Conservation (phyloP, 30 jellyfish, hydroid and myxozoan species). For the Mastigias papua region DNA sequence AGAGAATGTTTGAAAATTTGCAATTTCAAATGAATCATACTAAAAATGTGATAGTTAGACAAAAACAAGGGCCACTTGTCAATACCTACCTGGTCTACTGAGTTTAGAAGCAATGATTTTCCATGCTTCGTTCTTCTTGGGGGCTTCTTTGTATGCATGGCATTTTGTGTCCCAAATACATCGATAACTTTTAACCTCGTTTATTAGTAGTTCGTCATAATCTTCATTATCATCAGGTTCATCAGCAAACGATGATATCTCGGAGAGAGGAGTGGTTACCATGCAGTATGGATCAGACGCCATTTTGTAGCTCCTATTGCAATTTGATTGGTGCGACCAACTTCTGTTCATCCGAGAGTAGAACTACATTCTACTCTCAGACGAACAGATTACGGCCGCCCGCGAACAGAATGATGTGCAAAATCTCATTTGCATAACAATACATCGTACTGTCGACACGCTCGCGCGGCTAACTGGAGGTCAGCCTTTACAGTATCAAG, state of each 20-base stretch:
- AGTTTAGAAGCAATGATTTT: conserved; percentile 2
- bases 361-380: conserved; percentile 3
- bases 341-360: background rate
- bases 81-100: conserved; percentile 1
- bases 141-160: background rate
- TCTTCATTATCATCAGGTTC: background rate
- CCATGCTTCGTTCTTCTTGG: conserved; percentile 14
- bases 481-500: background rate
- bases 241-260: background rate
- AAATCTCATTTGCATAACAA: background rate
- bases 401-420: background rate
- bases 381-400: background rate
- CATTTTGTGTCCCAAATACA: background rate
- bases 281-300: background rate
- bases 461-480: conserved; percentile 3
- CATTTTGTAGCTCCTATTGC: background rate
- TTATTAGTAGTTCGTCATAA: background rate
- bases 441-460: background rate
- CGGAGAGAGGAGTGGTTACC: background rate
- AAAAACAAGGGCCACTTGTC: background rate
- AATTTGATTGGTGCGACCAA: background rate
- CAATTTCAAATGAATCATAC: background rate
- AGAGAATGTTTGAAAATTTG: background rate
- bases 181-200: background rate
- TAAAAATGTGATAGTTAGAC: background rate